Percentiles rank a stretch among this genome's conserved stretches.
These are phyloP conservation scores for Camelus bactrianus DNA, from an alignment of 2,113 vertebrate species.

Conservation along the genomic window DNA sequence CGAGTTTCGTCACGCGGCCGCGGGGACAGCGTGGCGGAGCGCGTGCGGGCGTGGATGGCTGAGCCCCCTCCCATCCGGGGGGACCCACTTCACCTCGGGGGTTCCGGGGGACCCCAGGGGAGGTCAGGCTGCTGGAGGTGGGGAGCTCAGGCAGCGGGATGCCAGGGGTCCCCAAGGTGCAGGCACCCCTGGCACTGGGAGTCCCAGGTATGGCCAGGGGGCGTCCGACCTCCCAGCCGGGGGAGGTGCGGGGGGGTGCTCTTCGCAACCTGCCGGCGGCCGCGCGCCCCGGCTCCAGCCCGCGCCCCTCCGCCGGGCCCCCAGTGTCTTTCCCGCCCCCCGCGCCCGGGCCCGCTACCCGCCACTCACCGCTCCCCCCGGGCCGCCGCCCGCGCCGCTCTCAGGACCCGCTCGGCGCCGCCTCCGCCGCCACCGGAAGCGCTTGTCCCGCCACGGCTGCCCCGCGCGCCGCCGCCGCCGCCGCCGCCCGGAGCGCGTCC, in stretches of 20 bases:
- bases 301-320: neutral
- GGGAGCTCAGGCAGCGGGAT: neutral
- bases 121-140: neutral
- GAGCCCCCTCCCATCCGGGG: neutral
- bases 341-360: neutral
- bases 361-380: slow-evolving; percentile 49
- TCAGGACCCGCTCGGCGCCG: neutral
- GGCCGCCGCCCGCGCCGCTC: neutral
- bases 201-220: rapidly evolving
- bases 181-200: neutral
- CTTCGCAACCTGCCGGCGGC: neutral
- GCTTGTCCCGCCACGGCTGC: neutral
- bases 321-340: neutral
- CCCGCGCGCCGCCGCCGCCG: neutral
- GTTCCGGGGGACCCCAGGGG: too few relatives aligned
- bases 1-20: neutral
- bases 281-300: neutral
- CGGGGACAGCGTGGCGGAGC: neutral
- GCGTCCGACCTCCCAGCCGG: rapidly evolving
- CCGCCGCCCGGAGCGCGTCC: slow-evolving; percentile 11
- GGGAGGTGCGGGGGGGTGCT: neutral
- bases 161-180: neutral
- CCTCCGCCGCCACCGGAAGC: slow-evolving; percentile 64
- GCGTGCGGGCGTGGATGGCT: neutral
- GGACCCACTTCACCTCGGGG: neutral